phyloP scores from a whole-genome alignment of 2,888 invertebrate genomes.

The Temnothorax ravouxi region DNA sequence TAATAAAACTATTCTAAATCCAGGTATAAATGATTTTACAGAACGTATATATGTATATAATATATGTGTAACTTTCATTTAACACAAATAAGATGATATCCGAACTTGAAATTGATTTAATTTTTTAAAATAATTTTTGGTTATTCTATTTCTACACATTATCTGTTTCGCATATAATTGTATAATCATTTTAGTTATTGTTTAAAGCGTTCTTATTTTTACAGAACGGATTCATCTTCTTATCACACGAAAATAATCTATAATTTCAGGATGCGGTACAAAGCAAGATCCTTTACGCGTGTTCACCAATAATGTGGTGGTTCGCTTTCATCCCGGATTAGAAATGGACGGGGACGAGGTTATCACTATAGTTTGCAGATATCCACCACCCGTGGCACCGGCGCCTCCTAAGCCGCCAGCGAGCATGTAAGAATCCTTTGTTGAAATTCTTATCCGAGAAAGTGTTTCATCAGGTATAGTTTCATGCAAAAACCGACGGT shows the following conservation, averaged over 20 bases:
- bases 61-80: not conserved
- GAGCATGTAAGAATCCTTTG: slow-evolving; percentile 74
- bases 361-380: slow-evolving; percentile 97
- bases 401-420: slow-evolving; percentile 77
- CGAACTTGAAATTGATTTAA: not conserved
- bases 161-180: not conserved
- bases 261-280: slow-evolving; percentile 92
- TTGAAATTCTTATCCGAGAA: not conserved
- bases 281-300: slow-evolving; percentile 97
- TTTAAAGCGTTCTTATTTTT: not conserved
- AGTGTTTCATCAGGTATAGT: not conserved
- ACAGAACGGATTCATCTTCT: not conserved
- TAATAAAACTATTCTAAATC: not conserved
- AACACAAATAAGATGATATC: not conserved
- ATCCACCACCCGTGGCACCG: slow-evolving; percentile 94
- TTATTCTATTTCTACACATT: not conserved
- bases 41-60: too few species aligned
- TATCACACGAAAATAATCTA: slow-evolving; percentile 12
- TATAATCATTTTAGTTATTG: not conserved
- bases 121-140: too few species aligned
- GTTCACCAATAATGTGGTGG: slow-evolving; percentile 98
- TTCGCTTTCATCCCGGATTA: slow-evolving; percentile 95
- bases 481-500: not conserved
- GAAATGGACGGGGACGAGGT: slow-evolving; percentile 99
- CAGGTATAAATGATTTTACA: not conserved